A percentile compares a stretch with the other conserved stretches of the same genome.
phyloP scores from a whole-genome alignment of 2,113 vertebrate genomes.

The Oncorhynchus clarkii region DNA sequence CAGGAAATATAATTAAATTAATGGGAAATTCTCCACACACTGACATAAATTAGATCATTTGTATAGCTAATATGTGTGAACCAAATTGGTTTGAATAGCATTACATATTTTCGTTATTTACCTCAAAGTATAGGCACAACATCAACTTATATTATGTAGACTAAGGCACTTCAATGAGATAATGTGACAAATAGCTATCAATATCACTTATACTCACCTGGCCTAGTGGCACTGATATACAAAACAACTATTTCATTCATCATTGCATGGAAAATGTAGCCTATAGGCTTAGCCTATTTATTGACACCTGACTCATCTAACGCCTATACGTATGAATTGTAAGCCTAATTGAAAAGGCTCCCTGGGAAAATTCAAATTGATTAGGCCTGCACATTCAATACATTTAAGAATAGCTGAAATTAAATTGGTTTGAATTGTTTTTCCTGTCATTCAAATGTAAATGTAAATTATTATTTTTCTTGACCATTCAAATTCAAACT shows the following conservation, averaged over 20 bases:
- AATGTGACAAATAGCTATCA: not conserved
- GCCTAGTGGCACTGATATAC: not conserved
- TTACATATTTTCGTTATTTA: not conserved
- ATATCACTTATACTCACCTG: too few relatives aligned
- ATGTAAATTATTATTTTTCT: not conserved
- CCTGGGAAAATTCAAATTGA: not conserved
- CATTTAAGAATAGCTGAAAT: not conserved
- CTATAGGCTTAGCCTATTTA: not conserved
- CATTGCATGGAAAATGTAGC: not conserved
- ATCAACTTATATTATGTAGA: too few relatives aligned
- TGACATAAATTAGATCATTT: not conserved
- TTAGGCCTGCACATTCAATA: not conserved
- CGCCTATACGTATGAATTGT: too few relatives aligned
- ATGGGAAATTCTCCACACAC: constrained; percentile 1
- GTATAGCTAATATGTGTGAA: not conserved
- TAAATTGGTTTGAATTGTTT: not conserved
- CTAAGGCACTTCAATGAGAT: too few relatives aligned
- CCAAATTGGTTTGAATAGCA: not conserved
- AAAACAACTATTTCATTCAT: not conserved
- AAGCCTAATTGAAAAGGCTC: not conserved
- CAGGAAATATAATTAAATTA: not conserved
- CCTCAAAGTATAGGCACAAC: not conserved
- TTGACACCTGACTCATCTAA: too few relatives aligned
- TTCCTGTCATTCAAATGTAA: not conserved
- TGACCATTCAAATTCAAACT: constrained; percentile 24